phyloP scores from a whole-genome alignment of 1,140 invertebrate genomes.

The Ceratoteleas bidentatus region DNA sequence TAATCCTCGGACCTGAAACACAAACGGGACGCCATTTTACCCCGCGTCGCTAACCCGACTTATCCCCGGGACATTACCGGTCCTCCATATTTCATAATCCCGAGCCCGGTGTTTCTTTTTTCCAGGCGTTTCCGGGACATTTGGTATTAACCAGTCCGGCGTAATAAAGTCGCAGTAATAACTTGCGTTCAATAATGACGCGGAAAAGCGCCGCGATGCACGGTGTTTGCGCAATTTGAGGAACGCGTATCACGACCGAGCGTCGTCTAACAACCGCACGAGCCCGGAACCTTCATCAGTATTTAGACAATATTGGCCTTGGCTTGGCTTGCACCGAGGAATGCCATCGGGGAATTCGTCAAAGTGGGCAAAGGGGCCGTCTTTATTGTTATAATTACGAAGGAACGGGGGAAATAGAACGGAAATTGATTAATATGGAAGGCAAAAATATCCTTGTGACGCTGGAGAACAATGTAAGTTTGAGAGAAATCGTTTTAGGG shows the following conservation, averaged over 20 bases:
- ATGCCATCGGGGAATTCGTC: conserved; percentile 56
- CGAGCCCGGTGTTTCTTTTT: conserved; percentile 1
- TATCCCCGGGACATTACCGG: conserved; percentile 15
- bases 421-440: too few relatives aligned
- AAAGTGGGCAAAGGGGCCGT: too few relatives aligned
- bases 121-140: conserved; percentile 11
- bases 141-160: conserved; percentile 14
- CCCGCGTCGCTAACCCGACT: too few relatives aligned
- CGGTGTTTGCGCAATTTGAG: conserved; percentile 20
- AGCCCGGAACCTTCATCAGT: conserved; percentile 55
- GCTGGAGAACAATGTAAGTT: too few relatives aligned
- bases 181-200: conserved; percentile 15
- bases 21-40: conserved; percentile 3
- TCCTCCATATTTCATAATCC: conserved; percentile 28
- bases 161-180: conserved; percentile 30
- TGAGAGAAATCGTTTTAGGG: too few relatives aligned
- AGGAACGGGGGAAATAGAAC: too few relatives aligned
- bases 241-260: conserved; percentile 30
- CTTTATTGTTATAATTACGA: too few relatives aligned
- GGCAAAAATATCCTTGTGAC: too few relatives aligned
- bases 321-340: conserved; percentile 40
- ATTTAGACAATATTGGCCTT: conserved; percentile 53
- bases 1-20: conserved; percentile 26
- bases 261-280: conserved; percentile 34
- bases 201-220: conserved; percentile 25